Evolutionary conservation across 2,888 invertebrate species (phyloP).

Genomic region (Tenthredo scrophulariae): DNA sequence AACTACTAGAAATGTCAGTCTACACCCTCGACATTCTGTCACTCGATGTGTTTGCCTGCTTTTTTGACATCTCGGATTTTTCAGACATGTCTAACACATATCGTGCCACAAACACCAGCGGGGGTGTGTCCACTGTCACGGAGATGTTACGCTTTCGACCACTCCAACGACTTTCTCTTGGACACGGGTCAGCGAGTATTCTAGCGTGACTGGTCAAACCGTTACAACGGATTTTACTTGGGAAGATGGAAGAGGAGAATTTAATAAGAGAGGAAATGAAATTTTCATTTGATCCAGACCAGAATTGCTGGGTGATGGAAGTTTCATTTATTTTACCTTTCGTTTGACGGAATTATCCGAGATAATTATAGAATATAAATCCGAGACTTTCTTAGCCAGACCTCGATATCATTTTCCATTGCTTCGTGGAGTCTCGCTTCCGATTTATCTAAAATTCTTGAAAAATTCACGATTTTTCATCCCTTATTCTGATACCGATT

Average conservation of each 20-base stretch:
- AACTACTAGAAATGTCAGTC: constrained; percentile 19
- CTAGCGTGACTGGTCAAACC: constrained; percentile 35
- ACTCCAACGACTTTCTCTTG: constrained; percentile 19
- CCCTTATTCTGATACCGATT: neutral
- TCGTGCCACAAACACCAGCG: constrained; percentile 11
- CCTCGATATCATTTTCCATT: neutral
- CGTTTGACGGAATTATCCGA: neutral
- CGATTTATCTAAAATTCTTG: neutral
- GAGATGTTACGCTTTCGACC: constrained; percentile 11
- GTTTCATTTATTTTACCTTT: neutral
- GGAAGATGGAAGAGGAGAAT: constrained; percentile 32
- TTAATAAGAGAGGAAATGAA: constrained; percentile 43
- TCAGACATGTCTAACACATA: neutral
- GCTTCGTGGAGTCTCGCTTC: neutral
- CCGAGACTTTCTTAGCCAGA: neutral
- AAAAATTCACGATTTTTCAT: neutral
- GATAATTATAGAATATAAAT: no score
- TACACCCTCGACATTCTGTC: neutral
- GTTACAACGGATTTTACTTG: constrained; percentile 10
- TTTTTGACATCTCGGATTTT: neutral
- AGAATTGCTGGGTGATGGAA: neutral
- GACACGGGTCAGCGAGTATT: constrained; percentile 42
- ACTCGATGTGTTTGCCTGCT: neutral
- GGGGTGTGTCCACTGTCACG: constrained; percentile 22
- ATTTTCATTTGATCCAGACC: constrained; percentile 6